Evolutionary conservation across 2,888 invertebrate species (phyloP).

Genomic region (Pherbina coryleti): DNA sequence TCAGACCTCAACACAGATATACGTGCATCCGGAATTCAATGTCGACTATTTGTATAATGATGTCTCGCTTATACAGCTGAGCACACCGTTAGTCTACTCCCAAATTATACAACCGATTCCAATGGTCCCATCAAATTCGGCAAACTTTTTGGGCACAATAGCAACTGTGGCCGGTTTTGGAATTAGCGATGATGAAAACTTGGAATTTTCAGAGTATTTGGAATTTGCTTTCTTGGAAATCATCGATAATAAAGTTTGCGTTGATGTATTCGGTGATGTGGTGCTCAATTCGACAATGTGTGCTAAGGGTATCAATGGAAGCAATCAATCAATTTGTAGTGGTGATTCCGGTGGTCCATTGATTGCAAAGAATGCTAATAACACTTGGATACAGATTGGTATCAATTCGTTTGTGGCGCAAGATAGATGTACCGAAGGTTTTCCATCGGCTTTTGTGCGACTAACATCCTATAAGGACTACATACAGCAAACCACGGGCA

Average conservation of each 20-base stretch:
- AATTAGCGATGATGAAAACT: conserved; percentile 59
- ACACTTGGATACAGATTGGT: conserved; percentile 60
- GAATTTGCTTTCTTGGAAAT: conserved; percentile 60
- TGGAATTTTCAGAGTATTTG: conserved; percentile 58
- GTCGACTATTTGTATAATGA: conserved; percentile 59
- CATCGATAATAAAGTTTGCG: conserved; percentile 58
- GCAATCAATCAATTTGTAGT: conserved; percentile 63
- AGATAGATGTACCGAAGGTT: conserved; percentile 60
- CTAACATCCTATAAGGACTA: conserved; percentile 60
- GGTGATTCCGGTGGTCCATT: conserved; percentile 67
- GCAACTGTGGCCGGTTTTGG: conserved; percentile 63
- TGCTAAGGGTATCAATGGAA: conserved; percentile 54
- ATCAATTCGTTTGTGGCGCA: conserved; percentile 66
- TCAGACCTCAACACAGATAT: conserved; percentile 57
- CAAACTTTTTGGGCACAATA: conserved; percentile 54
- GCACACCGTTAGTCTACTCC: conserved; percentile 53
- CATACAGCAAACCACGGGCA: conserved; percentile 54
- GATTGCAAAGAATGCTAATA: conserved; percentile 48
- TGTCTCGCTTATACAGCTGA: conserved; percentile 61
- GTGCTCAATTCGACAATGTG: conserved; percentile 60
- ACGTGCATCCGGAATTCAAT: conserved; percentile 61
- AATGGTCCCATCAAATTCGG: conserved; percentile 51
- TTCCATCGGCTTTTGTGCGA: conserved; percentile 62
- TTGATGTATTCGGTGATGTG: conserved; percentile 51
- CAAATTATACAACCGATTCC: conserved; percentile 57